Conservation (phyloP, 2,113 vertebrate genomes). For the Eretmochelys imbricata region DNA sequence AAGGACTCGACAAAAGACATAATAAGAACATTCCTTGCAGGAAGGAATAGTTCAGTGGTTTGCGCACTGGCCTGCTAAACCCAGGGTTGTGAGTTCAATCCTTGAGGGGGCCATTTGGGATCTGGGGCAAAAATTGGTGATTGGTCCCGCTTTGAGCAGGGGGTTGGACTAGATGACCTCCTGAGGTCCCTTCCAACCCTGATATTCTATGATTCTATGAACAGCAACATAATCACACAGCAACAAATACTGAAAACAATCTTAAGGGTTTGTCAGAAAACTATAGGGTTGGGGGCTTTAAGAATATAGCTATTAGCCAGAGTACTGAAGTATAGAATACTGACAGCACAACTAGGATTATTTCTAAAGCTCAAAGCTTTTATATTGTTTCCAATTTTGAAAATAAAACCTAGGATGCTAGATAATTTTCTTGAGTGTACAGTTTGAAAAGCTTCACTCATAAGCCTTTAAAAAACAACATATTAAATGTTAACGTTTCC, state of each 20-base stretch:
- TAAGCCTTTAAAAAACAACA: neutral
- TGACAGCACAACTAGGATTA: neutral
- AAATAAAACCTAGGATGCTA: neutral
- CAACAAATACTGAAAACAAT: slow-evolving; percentile 10
- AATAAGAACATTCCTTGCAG: neutral
- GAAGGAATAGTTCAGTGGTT: no score
- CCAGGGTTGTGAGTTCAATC: no score
- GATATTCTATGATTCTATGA: no score
- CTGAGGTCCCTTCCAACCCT: no score
- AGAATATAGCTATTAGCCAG: rapidly evolving
- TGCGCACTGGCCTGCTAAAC: no score
- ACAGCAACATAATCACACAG: slow-evolving; percentile 14
- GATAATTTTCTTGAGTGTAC: neutral
- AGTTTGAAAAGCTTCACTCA: rapidly evolving
- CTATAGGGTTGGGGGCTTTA: neutral
- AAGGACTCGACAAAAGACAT: slow-evolving; percentile 1
- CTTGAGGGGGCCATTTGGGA: no score
- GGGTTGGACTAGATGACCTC: no score
- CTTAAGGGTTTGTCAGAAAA: neutral
- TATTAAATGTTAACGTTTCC: neutral
- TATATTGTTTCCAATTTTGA: neutral
- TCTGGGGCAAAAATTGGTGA: no score
- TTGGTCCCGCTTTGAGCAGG: no score
- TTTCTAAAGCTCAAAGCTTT: neutral
- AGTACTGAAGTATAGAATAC: neutral